Conservation (phyloP, 1,140 invertebrate species). For the Procambarus virginalis region DNA sequence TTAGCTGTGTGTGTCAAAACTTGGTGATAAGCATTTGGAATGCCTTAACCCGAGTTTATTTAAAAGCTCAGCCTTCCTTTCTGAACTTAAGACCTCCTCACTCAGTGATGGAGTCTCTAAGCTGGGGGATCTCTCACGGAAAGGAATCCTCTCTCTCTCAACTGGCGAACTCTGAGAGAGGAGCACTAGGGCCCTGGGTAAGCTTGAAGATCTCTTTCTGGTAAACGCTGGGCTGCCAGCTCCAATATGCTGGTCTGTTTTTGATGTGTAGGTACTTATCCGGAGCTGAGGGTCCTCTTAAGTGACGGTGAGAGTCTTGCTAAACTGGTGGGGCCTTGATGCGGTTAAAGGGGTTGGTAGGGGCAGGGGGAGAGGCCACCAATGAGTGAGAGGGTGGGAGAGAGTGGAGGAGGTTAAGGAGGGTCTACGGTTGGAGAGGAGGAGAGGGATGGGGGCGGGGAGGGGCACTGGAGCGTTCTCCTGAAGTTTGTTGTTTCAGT, state of each 20-base stretch:
- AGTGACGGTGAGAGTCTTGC: not conserved
- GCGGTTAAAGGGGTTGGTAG: not conserved
- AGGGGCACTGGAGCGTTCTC: no score
- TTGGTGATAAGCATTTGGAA: not conserved
- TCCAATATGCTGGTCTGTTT: not conserved
- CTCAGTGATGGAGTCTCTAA: no score
- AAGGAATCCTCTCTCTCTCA: no score
- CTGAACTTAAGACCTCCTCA: not conserved
- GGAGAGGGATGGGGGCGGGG: no score
- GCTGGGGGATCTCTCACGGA: no score
- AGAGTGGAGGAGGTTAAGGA: no score
- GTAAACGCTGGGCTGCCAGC: no score
- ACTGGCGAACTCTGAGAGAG: no score
- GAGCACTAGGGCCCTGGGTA: no score
- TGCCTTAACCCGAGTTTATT: not conserved
- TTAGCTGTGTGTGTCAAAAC: not conserved
- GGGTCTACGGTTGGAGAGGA: no score
- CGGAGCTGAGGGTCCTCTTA: not conserved
- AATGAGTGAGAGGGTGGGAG: no score
- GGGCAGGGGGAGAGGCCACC: not conserved
- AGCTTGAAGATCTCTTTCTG: not conserved
- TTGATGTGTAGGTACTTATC: not conserved
- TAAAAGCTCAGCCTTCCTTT: not conserved
- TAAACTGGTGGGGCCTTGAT: not conserved
- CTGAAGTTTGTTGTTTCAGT: no score